Evolutionary conservation across 2,888 invertebrate genomes (phyloP), one percentile per base, ranked within the genome.

Genomic region (Protophormia terraenovae): DNA sequence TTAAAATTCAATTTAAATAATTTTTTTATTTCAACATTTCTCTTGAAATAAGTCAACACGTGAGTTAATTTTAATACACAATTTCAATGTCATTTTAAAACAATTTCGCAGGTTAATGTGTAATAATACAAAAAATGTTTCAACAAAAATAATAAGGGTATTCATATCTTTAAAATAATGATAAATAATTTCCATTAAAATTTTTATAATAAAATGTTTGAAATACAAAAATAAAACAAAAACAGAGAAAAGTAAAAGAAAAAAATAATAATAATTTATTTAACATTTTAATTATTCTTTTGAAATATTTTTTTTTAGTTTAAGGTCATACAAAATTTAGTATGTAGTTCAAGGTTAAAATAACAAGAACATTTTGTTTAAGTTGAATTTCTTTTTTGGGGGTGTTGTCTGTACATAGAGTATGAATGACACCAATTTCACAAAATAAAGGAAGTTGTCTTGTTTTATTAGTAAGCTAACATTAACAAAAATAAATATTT

Each of bases 341-440:
- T 38, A 82, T 76, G 76, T 82, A 64, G 76, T 77, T 77, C 82
- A 77, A 66, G 77, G 72, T 72, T 58, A 64, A 24, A 71, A 5
- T 5, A 47, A 22, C 19, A 50, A 24, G 0, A 62, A 60, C 35
- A 66, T 50, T 41, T 41, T 1, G 47, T 47, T n/a, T n/a, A n/a
- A n/a, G 16, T 10, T 47, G 16, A 38, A 53, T 55, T 38, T 50
- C n/a, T n/a, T 62, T 60, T 50, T 69, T 47, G 10, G 12, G 38
- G 62, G 62, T 55, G 47, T 41, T 71, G 19, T 14, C 45, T 14
- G 19, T 60, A 50, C 66, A 29, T 32, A n/a, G 29, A 35, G 58
- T 16, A 73, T 41, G 14, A 64, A 64, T 41, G 41, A 14, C 50
- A 27, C 12, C 16, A 29, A 14, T 47, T 29, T n/a, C 19, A n/a